Base-by-base conservation (phyloP, 2,797 vertebrate species). In the Pipistrellus pygmaeus region DNA sequence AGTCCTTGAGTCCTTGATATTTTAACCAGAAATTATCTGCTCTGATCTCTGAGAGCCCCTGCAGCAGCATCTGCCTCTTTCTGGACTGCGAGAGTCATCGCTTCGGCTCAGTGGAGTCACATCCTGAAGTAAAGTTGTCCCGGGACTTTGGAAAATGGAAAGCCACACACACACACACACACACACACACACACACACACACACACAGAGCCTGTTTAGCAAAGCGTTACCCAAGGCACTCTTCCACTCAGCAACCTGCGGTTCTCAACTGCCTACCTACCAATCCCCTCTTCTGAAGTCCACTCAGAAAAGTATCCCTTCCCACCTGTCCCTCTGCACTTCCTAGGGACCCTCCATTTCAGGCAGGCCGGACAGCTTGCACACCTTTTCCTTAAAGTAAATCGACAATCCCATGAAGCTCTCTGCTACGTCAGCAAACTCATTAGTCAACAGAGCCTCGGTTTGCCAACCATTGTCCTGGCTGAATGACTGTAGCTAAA, bases 21-120 rank as follows among this genome's bases (percentile, higher is more conserved):
- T 91, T 90, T 84, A 93, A 84, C 53, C 89, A 93, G 84, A 81
- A 96, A 77, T 8, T 17, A 11, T 44, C 80, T 71, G 68, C 75
- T 88, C 75, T 21, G 44, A 41, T 76, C 78, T 83, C 71, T 4
- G 13, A 84, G 73, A 91, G 68, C 15, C 15, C 44, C 60, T 12
- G 7, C n/a, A 69, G 62, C 71, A 53, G 44, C 41, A 7, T 72
- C 62, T 35, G 73, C 60, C 30, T 93, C 57, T 90, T 73, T 64
- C 73, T 48, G 35, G 69, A 73, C 51, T 17, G 44, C 69, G 46
- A n/a, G 25, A 73, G 85, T 30, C 12, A 0, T 35, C 18, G 15
- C n/a, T 85, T 78, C 80, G 71, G 46, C 77, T 72, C 30, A 32
- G 14, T 35, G 48, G 53, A 38, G 51, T 82, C 21, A 0, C 14